Conservation (phyloP, 1,140 invertebrate species). For the Drosophila chauvacae region DNA sequence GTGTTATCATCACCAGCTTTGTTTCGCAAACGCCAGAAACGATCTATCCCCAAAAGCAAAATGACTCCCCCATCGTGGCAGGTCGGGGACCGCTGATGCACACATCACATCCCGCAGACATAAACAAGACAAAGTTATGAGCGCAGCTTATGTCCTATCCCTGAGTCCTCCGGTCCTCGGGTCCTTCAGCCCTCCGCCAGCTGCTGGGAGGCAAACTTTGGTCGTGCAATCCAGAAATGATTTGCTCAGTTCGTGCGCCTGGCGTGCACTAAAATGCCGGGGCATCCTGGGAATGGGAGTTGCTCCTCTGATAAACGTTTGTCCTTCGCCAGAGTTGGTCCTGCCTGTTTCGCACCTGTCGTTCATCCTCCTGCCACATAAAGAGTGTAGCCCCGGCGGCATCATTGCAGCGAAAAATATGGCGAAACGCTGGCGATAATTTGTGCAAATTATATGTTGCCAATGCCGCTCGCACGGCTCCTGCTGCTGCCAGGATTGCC, state of each 20-base stretch:
- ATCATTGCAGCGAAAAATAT: constrained; percentile 75
- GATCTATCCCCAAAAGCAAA: constrained; percentile 35
- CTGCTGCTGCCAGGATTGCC: constrained; percentile 26
- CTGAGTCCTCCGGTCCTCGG: constrained; percentile 16
- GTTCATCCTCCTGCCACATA: constrained; percentile 19
- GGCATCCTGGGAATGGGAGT: constrained; percentile 1
- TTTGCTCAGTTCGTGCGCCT: constrained; percentile 75
- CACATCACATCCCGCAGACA: constrained; percentile 73
- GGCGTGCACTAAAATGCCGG: constrained; percentile 34
- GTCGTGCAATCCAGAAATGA: constrained; percentile 77
- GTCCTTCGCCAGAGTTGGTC: constrained; percentile 55
- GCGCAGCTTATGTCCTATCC: constrained; percentile 70
- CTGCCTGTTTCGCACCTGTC: constrained; percentile 77
- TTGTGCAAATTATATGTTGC: constrained; percentile 79
- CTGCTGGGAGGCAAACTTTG: constrained; percentile 71
- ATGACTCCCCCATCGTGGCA: constrained; percentile 14
- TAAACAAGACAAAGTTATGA: constrained; percentile 77
- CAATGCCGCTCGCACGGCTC: constrained; percentile 25
- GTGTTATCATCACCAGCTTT: constrained; percentile 4
- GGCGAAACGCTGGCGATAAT: constrained; percentile 73
- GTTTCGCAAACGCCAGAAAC: not conserved
- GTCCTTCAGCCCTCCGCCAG: constrained; percentile 17
- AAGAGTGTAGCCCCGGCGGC: constrained; percentile 64
- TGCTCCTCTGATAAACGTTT: constrained; percentile 64
- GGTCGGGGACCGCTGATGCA: constrained; percentile 33